Evolutionary conservation across 2,113 vertebrate genomes (phyloP).

Genomic region (Pelmatolapia mariae): DNA sequence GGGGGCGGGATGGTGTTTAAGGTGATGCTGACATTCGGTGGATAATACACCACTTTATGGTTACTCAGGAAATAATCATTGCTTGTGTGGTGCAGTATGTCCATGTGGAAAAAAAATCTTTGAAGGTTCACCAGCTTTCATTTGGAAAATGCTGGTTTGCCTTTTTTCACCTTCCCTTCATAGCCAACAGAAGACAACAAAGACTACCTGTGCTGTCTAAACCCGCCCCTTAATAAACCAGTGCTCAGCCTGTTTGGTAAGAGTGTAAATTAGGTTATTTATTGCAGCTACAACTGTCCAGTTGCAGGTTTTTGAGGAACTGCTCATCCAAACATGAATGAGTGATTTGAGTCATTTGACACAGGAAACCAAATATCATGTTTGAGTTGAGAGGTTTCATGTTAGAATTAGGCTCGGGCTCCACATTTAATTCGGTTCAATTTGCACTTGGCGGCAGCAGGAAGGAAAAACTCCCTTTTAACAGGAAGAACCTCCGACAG

Average conservation of each 20-base stretch:
- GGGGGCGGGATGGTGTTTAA: background rate
- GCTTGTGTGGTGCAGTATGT: background rate
- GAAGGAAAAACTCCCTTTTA: background rate
- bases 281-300: background rate
- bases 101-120: background rate
- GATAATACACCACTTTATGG: constrained; percentile 8
- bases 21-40: constrained; percentile 16
- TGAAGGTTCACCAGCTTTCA: background rate
- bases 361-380: background rate
- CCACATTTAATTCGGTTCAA: fast-evolving
- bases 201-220: background rate
- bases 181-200: background rate
- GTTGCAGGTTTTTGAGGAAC: background rate
- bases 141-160: background rate
- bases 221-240: background rate
- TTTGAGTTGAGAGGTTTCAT: background rate
- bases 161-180: background rate
- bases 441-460: background rate
- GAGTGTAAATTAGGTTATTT: background rate
- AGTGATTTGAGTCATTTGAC: background rate
- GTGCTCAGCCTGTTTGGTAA: background rate
- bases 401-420: background rate
- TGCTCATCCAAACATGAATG: background rate
- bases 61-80: constrained; percentile 2
- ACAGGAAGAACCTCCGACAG: background rate